A percentile compares a stretch with the other conserved stretches of the same genome.
Evolutionary conservation across 1,140 invertebrate species (phyloP).

Genomic region (Procambarus clarkii): DNA sequence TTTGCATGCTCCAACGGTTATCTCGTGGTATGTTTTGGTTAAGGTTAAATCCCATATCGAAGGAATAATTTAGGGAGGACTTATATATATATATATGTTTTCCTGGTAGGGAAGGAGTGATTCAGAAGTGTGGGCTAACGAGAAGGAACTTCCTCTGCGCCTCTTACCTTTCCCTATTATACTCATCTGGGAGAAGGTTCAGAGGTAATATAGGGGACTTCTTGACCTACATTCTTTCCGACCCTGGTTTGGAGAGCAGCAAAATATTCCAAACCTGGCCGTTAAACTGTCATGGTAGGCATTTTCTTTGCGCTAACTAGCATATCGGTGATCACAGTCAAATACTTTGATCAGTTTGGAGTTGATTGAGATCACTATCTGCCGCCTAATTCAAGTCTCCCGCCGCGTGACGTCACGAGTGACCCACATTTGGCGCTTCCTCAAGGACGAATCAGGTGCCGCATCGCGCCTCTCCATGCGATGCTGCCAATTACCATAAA

Average conservation of each 20-base stretch:
- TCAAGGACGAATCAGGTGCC: constrained; percentile 39
- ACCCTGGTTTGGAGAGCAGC: not conserved
- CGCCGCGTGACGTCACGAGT: constrained; percentile 20
- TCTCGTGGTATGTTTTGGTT: too few species aligned
- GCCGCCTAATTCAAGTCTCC: constrained; percentile 17
- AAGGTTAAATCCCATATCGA: too few species aligned
- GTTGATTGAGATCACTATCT: not conserved
- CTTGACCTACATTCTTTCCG: not conserved
- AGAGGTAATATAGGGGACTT: not conserved
- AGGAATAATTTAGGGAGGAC: not conserved
- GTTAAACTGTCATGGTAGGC: not conserved
- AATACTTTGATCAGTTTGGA: not conserved
- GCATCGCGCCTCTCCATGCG: not conserved
- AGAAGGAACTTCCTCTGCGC: not conserved
- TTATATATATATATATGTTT: not conserved
- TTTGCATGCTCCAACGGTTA: too few species aligned
- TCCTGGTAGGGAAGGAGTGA: not conserved
- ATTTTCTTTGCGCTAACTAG: not conserved
- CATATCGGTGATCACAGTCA: not conserved
- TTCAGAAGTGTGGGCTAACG: not conserved
- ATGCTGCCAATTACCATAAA: too few species aligned
- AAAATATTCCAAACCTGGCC: not conserved
- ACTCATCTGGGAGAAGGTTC: not conserved
- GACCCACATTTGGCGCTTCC: constrained; percentile 12
- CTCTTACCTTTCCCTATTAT: not conserved